Conservation (phyloP, 2,888 invertebrate species). For the Cenopis cana region DNA sequence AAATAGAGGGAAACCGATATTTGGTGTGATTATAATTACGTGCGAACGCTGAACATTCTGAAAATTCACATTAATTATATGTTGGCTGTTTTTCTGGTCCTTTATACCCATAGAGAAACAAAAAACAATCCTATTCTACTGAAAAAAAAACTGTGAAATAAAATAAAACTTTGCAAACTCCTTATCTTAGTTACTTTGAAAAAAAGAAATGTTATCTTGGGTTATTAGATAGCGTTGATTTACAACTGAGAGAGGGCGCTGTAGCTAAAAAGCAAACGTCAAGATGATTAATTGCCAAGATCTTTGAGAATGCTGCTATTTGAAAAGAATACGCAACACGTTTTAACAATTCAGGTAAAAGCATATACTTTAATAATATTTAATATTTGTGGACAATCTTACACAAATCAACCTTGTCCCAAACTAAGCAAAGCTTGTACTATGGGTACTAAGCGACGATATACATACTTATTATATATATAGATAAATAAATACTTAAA, state of each 20-base stretch:
- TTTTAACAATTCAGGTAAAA: background rate
- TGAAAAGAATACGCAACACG: constrained; percentile 13
- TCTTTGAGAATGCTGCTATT: constrained; percentile 31
- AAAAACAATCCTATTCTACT: background rate
- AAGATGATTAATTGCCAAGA: constrained; percentile 73
- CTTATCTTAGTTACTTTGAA: constrained; percentile 31
- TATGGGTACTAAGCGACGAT: too few relatives aligned
- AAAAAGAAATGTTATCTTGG: constrained; percentile 69
- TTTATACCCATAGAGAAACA: background rate
- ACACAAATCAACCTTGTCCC: too few relatives aligned
- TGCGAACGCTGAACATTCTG: too few relatives aligned
- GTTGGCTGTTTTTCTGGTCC: background rate
- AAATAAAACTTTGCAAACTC: constrained; percentile 35
- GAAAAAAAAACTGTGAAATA: constrained; percentile 22
- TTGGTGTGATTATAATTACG: background rate
- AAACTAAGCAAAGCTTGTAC: too few relatives aligned
- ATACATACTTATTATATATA: too few relatives aligned
- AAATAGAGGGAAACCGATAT: background rate
- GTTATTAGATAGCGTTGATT: constrained; percentile 81
- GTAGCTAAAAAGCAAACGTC: constrained; percentile 64
- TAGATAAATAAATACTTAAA: too few relatives aligned
- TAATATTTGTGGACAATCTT: too few relatives aligned
- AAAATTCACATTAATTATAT: too few relatives aligned
- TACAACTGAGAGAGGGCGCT: constrained; percentile 67
- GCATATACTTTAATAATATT: too few relatives aligned